Evolutionary conservation across 2,113 vertebrate species (phyloP).

Genomic region (Struthio camelus): DNA sequence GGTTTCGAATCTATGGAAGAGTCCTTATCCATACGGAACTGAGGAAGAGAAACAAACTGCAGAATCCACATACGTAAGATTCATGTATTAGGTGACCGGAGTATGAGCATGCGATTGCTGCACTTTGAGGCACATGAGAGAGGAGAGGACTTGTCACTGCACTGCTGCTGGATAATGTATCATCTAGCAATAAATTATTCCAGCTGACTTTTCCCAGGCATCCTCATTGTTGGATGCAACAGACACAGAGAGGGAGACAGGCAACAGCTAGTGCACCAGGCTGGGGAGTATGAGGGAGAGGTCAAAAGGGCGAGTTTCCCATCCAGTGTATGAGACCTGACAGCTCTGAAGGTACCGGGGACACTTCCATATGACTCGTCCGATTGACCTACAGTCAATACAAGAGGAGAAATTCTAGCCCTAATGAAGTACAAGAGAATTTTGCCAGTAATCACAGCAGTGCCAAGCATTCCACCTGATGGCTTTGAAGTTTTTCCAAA

Average conservation of each 20-base stretch:
- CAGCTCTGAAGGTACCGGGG: background rate
- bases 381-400: conserved; percentile 4
- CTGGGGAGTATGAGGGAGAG: background rate
- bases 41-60: background rate
- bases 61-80: background rate
- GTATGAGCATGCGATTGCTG: background rate
- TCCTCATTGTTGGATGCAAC: background rate
- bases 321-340: background rate
- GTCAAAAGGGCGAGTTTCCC: background rate
- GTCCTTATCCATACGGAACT: background rate
- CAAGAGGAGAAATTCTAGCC: background rate
- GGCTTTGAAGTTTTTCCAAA: background rate
- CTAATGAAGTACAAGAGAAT: background rate
- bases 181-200: background rate
- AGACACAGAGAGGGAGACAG: background rate
- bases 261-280: background rate
- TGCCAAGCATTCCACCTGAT: background rate
- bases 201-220: background rate
- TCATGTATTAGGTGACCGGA: accelerated
- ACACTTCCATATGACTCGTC: background rate
- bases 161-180: background rate
- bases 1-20: background rate
- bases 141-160: background rate
- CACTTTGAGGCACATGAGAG: background rate
- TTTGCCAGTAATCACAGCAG: background rate